A percentile compares a stretch with the other conserved stretches of the same genome.
Conservation (phyloP, 2,113 vertebrate genomes). For the Stigmatopora nigra region DNA sequence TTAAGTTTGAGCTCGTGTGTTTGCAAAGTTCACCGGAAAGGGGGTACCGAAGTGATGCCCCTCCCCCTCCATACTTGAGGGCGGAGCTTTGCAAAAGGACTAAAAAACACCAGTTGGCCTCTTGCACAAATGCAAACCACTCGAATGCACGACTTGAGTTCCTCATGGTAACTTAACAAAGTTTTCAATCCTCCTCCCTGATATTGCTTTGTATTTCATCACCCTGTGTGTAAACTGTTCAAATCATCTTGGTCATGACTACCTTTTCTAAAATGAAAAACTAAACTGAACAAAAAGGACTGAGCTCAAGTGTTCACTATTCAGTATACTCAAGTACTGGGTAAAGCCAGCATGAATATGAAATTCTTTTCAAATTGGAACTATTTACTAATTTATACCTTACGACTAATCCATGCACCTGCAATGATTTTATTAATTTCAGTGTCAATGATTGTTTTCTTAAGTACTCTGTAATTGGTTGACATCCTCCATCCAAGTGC, state of each 20-base stretch:
- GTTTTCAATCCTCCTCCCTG: neutral
- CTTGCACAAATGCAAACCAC: neutral
- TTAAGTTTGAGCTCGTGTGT: conserved; percentile 14
- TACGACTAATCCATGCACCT: neutral
- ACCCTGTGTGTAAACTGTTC: neutral
- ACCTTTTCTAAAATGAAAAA: too few species aligned
- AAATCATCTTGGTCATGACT: neutral
- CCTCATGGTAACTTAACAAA: neutral
- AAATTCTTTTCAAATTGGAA: too few species aligned
- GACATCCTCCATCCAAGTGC: neutral
- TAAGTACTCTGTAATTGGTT: neutral
- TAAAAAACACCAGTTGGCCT: conserved; percentile 6
- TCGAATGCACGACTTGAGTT: neutral
- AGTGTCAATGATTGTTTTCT: neutral
- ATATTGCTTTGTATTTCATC: neutral
- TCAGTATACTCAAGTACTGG: too few species aligned
- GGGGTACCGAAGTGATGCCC: conserved; percentile 50
- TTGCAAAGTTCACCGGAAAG: conserved; percentile 72
- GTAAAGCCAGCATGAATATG: too few species aligned
- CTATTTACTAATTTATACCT: neutral
- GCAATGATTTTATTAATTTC: neutral
- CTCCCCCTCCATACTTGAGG: conserved; percentile 49
- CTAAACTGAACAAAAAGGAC: too few species aligned
- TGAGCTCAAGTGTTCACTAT: too few species aligned
- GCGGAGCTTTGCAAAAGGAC: conserved; percentile 41